Evolutionary conservation across 2,888 invertebrate species (phyloP).

Genomic region (Lasioglossum calceatum): DNA sequence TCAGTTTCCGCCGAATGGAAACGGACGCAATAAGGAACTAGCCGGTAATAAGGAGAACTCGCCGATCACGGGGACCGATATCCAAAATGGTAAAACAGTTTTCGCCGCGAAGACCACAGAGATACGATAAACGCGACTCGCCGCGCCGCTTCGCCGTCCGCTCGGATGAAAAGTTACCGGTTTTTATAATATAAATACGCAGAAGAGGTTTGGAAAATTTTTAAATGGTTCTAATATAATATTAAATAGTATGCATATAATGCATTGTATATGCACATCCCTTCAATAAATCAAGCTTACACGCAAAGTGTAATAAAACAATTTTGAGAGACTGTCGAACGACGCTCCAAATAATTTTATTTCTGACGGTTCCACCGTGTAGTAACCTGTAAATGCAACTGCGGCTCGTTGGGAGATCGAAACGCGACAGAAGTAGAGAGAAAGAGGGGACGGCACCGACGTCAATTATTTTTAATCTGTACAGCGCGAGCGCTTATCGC

Average conservation of each 20-base stretch:
- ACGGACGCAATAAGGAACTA: slow-evolving; percentile 27
- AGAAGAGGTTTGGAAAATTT: neutral
- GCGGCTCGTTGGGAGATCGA: neutral
- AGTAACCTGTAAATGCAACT: neutral
- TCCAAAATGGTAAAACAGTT: slow-evolving; percentile 63
- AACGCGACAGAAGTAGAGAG: slow-evolving; percentile 13
- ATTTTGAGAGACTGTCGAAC: too few relatives aligned
- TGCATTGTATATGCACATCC: too few relatives aligned
- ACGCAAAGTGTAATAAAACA: too few relatives aligned
- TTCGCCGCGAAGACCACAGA: slow-evolving; percentile 19
- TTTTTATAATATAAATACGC: neutral
- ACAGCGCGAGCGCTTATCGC: slow-evolving; percentile 27
- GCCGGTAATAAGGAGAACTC: slow-evolving; percentile 38
- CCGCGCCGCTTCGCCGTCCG: neutral
- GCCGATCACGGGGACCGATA: slow-evolving; percentile 55
- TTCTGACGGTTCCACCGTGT: neutral
- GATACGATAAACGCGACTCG: slow-evolving; percentile 43
- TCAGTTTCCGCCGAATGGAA: slow-evolving; percentile 8
- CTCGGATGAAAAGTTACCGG: neutral
- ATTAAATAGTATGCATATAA: neutral
- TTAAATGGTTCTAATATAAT: too few relatives aligned
- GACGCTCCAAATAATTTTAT: neutral
- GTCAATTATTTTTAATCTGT: slow-evolving; percentile 59
- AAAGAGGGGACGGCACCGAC: slow-evolving; percentile 16
- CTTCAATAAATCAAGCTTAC: too few relatives aligned